Percentiles rank a stretch among this genome's conserved stretches.
phyloP scores from a whole-genome alignment of 2,113 vertebrate genomes.

The Chaenogobius annularis region DNA sequence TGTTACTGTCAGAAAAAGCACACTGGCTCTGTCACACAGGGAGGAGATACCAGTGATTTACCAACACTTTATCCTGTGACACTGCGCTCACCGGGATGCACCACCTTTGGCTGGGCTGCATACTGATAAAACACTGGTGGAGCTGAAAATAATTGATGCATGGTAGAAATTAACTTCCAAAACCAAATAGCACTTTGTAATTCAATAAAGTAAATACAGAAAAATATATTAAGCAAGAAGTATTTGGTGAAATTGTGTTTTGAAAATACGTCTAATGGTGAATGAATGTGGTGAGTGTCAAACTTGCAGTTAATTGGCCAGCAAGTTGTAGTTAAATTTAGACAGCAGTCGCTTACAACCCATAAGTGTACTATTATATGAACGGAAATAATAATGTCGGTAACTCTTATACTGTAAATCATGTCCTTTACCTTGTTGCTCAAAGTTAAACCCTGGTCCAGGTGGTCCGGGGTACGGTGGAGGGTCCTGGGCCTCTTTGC shows the following conservation, averaged over 20 bases:
- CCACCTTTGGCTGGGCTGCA: conserved; percentile 7
- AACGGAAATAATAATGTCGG: not conserved
- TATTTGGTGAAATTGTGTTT: too few species aligned
- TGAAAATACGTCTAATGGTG: too few species aligned
- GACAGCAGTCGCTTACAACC: not conserved
- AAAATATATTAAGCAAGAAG: not conserved
- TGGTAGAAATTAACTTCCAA: not conserved
- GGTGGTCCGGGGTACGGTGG: conserved; percentile 16
- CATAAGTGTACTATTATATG: not conserved
- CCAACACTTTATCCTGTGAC: not conserved
- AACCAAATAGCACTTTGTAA: not conserved
- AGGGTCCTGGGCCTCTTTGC: not conserved
- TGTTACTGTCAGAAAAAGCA: conserved; percentile 2
- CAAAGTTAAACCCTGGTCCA: not conserved
- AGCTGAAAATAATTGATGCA: conserved; percentile 1
- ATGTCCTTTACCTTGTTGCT: not conserved
- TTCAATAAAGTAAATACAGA: not conserved
- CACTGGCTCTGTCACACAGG: not conserved
- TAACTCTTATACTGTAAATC: not conserved
- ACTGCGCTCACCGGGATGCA: conserved; percentile 15
- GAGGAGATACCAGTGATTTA: not conserved
- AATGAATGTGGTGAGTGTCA: too few species aligned
- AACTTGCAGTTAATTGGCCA: too few species aligned
- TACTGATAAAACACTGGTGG: not conserved
- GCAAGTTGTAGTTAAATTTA: too few species aligned